phyloP scores from a whole-genome alignment of 2,113 vertebrate species.

The Tetraodon nigroviridis region DNA sequence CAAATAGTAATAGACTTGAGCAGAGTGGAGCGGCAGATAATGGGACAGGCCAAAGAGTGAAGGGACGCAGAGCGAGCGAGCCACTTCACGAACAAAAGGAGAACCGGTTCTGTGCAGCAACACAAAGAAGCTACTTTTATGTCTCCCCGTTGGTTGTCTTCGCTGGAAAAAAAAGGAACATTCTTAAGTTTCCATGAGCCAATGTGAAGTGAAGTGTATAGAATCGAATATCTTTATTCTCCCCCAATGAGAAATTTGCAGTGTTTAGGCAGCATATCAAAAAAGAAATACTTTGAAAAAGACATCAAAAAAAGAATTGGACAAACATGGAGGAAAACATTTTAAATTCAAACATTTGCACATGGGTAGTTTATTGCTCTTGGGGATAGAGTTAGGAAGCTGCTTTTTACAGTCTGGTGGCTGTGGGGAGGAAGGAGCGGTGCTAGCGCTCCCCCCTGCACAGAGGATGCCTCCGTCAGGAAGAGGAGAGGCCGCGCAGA shows the following conservation, averaged over 20 bases:
- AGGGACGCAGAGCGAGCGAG: conserved; percentile 22
- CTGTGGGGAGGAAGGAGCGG: no score
- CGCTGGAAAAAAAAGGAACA: conserved; percentile 12
- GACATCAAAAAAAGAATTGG: no score
- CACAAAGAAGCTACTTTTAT: conserved; percentile 21
- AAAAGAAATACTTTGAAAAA: no score
- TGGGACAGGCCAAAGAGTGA: conserved; percentile 59
- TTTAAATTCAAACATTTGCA: no score
- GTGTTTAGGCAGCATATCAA: no score
- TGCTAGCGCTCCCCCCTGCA: no score
- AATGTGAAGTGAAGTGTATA: conserved; percentile 36
- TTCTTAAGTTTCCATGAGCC: conserved; percentile 16
- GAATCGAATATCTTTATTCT: background rate
- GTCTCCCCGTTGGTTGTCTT: conserved; percentile 4
- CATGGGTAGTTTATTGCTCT: no score
- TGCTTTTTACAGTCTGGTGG: no score
- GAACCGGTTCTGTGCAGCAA: conserved; percentile 11
- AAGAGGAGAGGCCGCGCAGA: conserved; percentile 31
- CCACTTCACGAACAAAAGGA: conserved; percentile 17
- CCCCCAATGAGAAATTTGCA: no score
- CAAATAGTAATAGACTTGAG: conserved; percentile 18
- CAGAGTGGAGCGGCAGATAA: conserved; percentile 13
- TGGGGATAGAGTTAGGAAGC: no score
- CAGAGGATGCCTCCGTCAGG: no score
- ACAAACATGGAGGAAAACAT: no score